phyloP scores from a whole-genome alignment of 2,888 invertebrate species.

The Heliconius hortense region DNA sequence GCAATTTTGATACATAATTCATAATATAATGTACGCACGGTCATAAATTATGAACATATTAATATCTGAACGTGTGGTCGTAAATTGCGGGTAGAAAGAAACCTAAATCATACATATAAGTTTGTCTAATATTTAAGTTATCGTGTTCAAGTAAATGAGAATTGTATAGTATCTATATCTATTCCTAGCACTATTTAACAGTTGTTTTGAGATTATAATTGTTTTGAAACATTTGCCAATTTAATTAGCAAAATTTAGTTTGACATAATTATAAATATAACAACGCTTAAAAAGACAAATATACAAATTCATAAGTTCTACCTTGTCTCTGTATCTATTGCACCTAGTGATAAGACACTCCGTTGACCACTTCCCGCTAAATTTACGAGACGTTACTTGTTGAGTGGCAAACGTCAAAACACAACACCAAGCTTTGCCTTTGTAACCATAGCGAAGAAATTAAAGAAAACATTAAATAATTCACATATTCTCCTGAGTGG shows the following conservation, averaged over 20 bases:
- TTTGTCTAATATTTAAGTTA: not conserved
- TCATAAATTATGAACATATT: constrained; percentile 23
- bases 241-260: not conserved
- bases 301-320: not conserved
- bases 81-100: not conserved
- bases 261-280: not conserved
- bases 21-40: constrained; percentile 22
- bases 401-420: no score
- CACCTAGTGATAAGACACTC: no score
- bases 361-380: no score
- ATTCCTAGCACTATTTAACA: not conserved
- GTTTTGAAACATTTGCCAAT: not conserved
- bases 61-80: constrained; percentile 1
- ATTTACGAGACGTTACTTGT: no score
- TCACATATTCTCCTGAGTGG: no score
- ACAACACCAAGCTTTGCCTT: no score
- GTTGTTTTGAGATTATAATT: not conserved
- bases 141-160: not conserved
- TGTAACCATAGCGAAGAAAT: no score
- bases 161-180: not conserved
- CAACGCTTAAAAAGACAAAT: not conserved
- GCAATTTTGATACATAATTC: constrained; percentile 29
- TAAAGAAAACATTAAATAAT: no score
- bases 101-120: not conserved
- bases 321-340: not conserved